Conservation (phyloP, 2,888 invertebrate genomes). For the Cheilosia scutellata region DNA sequence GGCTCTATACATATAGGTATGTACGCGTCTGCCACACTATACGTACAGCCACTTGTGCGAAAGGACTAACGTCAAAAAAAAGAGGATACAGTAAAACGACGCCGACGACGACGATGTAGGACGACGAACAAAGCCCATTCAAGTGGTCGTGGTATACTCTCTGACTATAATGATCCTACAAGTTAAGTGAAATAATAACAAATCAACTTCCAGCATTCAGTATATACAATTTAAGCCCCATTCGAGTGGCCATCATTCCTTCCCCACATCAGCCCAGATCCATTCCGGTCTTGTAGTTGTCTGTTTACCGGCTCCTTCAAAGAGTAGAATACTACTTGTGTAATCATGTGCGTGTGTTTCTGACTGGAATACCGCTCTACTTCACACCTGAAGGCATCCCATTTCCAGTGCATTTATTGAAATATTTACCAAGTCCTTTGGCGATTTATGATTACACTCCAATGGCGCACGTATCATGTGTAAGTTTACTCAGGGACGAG, state of each 20-base stretch:
- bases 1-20: constrained; percentile 29
- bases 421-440: constrained; percentile 58
- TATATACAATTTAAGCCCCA: constrained; percentile 54
- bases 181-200: constrained; percentile 76
- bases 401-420: constrained; percentile 67
- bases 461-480: constrained; percentile 47
- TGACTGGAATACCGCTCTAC: constrained; percentile 24
- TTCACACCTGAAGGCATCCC: constrained; percentile 54
- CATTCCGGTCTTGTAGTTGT: constrained; percentile 8
- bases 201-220: constrained; percentile 74
- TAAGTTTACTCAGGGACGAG: constrained; percentile 11
- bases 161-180: constrained; percentile 74
- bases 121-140: constrained; percentile 67
- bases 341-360: background rate
- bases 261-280: background rate
- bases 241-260: constrained; percentile 64
- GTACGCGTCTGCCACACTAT: constrained; percentile 33
- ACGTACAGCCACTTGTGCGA: constrained; percentile 40
- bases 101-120: constrained; percentile 9
- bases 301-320: constrained; percentile 22
- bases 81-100: background rate
- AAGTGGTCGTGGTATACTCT: constrained; percentile 65
- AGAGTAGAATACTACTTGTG: constrained; percentile 43
- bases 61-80: constrained; percentile 49
- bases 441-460: constrained; percentile 64